These are phyloP conservation scores for Plusia festucae DNA, from an alignment of 2,888 invertebrate species.

Conservation along the genomic window DNA sequence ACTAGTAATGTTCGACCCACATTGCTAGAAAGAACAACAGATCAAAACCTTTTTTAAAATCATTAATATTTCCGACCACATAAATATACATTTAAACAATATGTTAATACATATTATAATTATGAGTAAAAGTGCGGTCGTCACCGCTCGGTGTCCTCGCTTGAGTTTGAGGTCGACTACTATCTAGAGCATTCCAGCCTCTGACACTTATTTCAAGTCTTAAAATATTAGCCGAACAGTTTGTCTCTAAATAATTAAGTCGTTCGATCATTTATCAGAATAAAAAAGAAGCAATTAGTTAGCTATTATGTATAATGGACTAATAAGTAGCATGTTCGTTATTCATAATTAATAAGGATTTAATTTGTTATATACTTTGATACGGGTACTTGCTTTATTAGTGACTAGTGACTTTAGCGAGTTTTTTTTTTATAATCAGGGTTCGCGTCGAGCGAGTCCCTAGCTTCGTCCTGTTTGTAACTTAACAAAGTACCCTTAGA, in stretches of 20 bases:
- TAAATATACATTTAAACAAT: background rate
- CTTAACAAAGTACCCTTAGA: no score
- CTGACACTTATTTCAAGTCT: conserved; percentile 26
- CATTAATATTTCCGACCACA: no score
- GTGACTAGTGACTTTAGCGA: no score
- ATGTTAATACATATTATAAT: conserved; percentile 17
- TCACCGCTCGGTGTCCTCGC: conserved; percentile 77
- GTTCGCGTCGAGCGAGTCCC: no score
- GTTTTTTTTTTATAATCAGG: no score
- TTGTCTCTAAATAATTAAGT: conserved; percentile 17
- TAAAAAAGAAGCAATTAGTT: background rate
- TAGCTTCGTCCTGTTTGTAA: no score
- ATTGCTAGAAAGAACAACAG: no score
- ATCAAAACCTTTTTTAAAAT: no score
- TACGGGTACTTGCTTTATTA: no score
- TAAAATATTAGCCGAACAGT: conserved; percentile 35
- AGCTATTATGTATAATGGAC: background rate
- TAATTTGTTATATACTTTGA: no score
- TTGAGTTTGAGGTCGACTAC: conserved; percentile 82
- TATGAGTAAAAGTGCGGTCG: conserved; percentile 74
- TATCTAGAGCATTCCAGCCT: conserved; percentile 76
- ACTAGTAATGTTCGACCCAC: no score
- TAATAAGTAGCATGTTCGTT: background rate
- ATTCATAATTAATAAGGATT: background rate
- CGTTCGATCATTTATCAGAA: background rate